Percentiles rank a stretch among this genome's conserved stretches.
Conservation (phyloP, 2,888 invertebrate species). For the Platycheirus albimanus region DNA sequence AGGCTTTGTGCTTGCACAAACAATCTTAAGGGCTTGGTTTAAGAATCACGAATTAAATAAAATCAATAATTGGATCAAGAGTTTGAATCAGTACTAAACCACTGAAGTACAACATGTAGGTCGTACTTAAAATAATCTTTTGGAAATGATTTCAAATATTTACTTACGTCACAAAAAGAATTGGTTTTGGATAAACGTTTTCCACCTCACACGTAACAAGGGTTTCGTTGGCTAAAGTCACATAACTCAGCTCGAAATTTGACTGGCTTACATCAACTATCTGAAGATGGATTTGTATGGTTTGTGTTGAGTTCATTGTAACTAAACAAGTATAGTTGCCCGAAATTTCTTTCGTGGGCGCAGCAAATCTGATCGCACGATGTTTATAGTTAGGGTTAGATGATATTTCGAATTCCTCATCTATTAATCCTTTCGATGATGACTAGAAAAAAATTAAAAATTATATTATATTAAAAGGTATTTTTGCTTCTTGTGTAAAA, state of each 20-base stretch:
- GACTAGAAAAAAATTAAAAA: slow-evolving; percentile 30
- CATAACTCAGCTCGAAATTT: slow-evolving; percentile 28
- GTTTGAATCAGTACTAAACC: too few relatives aligned
- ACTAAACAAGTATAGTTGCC: slow-evolving; percentile 59
- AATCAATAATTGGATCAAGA: too few relatives aligned
- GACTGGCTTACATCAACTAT: slow-evolving; percentile 56
- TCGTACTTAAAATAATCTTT: too few relatives aligned
- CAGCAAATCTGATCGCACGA: slow-evolving; percentile 46
- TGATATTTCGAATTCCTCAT: slow-evolving; percentile 49
- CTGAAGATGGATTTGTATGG: slow-evolving; percentile 45
- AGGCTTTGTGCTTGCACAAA: too few relatives aligned
- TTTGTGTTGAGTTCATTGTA: slow-evolving; percentile 34
- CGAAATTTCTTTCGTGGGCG: slow-evolving; percentile 47
- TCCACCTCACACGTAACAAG: slow-evolving; percentile 52
- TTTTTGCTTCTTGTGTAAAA: background rate
- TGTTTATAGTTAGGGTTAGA: slow-evolving; percentile 37
- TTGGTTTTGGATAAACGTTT: slow-evolving; percentile 61
- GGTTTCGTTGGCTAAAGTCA: slow-evolving; percentile 41
- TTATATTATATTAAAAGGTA: background rate
- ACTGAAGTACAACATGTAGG: too few relatives aligned
- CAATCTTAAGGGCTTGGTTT: too few relatives aligned
- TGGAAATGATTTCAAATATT: too few relatives aligned
- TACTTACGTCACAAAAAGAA: slow-evolving; percentile 51
- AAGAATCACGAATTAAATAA: too few relatives aligned
- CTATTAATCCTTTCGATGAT: slow-evolving; percentile 47